These are phyloP conservation scores for Euplexia lucipara DNA, from an alignment of 2,888 invertebrate genomes.

Conservation along the genomic window DNA sequence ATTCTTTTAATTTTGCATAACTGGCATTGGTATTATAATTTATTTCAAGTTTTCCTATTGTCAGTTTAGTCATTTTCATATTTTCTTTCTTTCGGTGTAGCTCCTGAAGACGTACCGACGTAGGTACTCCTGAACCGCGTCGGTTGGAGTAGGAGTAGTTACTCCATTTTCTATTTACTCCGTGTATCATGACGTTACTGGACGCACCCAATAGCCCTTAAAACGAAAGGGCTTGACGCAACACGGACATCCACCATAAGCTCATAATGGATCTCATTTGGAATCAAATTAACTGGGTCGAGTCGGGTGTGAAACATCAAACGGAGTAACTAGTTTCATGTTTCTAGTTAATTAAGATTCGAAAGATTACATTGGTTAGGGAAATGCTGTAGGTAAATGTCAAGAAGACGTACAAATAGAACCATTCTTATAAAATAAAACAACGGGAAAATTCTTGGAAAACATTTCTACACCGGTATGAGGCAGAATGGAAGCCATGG, in stretches of 20 bases:
- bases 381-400: conserved; percentile 38
- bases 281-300: conserved; percentile 68
- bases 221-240: conserved; percentile 65
- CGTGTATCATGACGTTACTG: conserved; percentile 38
- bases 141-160: no score
- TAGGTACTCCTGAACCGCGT: no score
- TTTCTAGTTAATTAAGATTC: conserved; percentile 54
- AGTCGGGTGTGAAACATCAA: conserved; percentile 62
- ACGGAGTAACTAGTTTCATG: conserved; percentile 47
- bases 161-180: conserved; percentile 19
- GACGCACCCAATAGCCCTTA: conserved; percentile 58
- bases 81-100: background rate
- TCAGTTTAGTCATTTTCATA: no score
- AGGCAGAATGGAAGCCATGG: conserved; percentile 2
- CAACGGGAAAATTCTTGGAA: conserved; percentile 21
- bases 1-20: no score
- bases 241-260: conserved; percentile 57
- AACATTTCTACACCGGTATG: conserved; percentile 21
- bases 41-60: no score
- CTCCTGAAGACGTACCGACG: background rate
- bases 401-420: conserved; percentile 22
- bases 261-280: conserved; percentile 68
- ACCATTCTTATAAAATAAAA: conserved; percentile 20
- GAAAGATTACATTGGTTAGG: conserved; percentile 29
- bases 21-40: no score